Base-by-base conservation (phyloP, 2,888 invertebrate genomes). In the Alloplasta piceator region DNA sequence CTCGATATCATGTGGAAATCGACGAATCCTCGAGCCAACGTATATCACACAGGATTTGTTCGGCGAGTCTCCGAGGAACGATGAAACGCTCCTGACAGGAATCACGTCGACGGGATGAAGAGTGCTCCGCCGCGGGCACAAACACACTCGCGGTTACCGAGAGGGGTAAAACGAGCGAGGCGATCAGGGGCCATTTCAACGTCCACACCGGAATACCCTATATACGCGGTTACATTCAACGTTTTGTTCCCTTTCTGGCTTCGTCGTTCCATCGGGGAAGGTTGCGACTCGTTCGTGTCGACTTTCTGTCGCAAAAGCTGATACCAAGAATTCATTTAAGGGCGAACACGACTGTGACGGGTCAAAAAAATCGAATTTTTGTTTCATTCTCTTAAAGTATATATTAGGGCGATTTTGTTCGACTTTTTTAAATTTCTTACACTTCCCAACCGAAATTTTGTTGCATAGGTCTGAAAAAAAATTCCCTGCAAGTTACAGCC, bases 1-100 rank as follows among this genome's bases (percentile, higher is more conserved):
- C 74, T 75, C 77, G 82, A 83, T 83, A 85, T 82, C 79, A 80
- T 83, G 77, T 68, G 78, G 61, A 78, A 78, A 84, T 85, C 83
- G 79, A 85, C 84, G 79, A 80, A 78, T 77, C 75, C 83, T 82
- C 72, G 61, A 80, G 72, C 43, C 68, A 73, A 73, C 68, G 48
- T 74, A 75, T 80, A n/a, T n/a, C n/a, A n/a, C 79, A 39, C 77
- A 78, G 76, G 80, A 82, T 84, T 84, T 83, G 82, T 76, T 78
- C 81, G 78, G 75, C 72, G 60, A 82, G 78, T 82, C 81, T 74
- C 77, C 58, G 56, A 82, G 80, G 82, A 79, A 64, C 76, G 70
- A 80, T 82, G 78, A 81, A 83, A 67, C 73, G 68, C 70, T 72
- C 43, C 73, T 67, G 77, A 70, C 80, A 64, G 72, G n/a, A 70